Evolutionary conservation across 1,140 invertebrate species (phyloP).

Genomic region (Drosophila erecta): DNA sequence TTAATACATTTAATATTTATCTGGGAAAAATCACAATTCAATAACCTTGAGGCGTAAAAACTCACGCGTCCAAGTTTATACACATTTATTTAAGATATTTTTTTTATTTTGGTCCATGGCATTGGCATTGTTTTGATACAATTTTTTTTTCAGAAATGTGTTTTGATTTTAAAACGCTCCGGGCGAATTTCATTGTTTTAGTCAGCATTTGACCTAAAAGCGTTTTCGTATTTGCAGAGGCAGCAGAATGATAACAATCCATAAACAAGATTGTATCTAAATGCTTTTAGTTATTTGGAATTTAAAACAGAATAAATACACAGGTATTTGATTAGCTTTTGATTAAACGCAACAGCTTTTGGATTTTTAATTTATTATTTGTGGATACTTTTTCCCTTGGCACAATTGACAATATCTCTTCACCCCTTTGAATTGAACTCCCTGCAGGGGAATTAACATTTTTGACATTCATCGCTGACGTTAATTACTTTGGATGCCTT

Average conservation of each 20-base stretch:
- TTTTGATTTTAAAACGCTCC: slow-evolving; percentile 19
- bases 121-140: slow-evolving; percentile 34
- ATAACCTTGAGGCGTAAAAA: not conserved
- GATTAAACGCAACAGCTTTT: not conserved
- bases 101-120: slow-evolving; percentile 9
- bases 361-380: not conserved
- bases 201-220: slow-evolving; percentile 5
- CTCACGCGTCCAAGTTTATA: slow-evolving; percentile 8
- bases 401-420: not conserved
- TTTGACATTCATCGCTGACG: slow-evolving; percentile 47
- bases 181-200: slow-evolving; percentile 20
- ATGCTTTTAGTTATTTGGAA: not conserved
- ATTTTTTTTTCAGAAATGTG: slow-evolving; percentile 28
- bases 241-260: slow-evolving; percentile 7
- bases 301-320: too few species aligned
- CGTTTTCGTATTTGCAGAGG: slow-evolving; percentile 17
- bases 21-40: not conserved
- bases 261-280: not conserved
- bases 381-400: not conserved
- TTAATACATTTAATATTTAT: slow-evolving; percentile 2
- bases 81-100: slow-evolving; percentile 3
- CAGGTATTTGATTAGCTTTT: too few species aligned
- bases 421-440: slow-evolving; percentile 2
- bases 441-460: slow-evolving; percentile 1
- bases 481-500: slow-evolving; percentile 49